These are phyloP conservation scores for Julus scandinavius DNA, from an alignment of 2,888 invertebrate genomes.

Conservation along the genomic window DNA sequence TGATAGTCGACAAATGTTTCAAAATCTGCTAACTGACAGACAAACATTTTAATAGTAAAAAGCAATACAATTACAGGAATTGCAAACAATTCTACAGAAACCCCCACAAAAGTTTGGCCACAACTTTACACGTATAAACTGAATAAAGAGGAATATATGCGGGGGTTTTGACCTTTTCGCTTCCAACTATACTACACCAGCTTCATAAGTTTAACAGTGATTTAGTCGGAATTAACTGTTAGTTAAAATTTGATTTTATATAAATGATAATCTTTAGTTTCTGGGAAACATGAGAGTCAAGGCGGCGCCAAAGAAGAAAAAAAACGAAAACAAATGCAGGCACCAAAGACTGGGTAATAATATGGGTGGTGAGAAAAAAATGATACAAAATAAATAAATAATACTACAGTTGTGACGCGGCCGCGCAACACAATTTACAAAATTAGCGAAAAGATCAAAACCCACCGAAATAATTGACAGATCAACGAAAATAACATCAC, in stretches of 20 bases:
- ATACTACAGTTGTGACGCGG: not conserved
- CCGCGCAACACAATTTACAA: not conserved
- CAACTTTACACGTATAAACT: conserved; percentile 49
- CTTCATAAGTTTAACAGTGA: not conserved
- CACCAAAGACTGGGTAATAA: not conserved
- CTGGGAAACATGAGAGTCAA: not conserved
- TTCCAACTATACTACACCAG: not conserved
- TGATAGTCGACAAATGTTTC: not conserved
- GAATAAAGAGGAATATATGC: conserved; percentile 40
- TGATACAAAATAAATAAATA: conserved; percentile 34
- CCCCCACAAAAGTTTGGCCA: conserved; percentile 48
- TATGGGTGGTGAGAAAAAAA: conserved; percentile 17
- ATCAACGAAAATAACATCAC: conserved; percentile 31
- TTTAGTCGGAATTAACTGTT: conserved; percentile 43
- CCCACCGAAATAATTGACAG: conserved; percentile 8
- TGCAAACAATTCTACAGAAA: conserved; percentile 49
- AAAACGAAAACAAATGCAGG: conserved; percentile 14
- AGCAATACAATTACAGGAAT: conserved; percentile 50
- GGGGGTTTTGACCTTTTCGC: not conserved
- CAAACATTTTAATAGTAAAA: conserved; percentile 52
- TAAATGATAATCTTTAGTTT: not conserved
- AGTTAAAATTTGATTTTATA: not conserved
- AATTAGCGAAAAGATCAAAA: conserved; percentile 14
- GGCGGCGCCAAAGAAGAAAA: not conserved
- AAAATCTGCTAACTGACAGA: conserved; percentile 51